Evolutionary conservation across 1,140 invertebrate species (phyloP).

Genomic region (Heliconius nattereri): DNA sequence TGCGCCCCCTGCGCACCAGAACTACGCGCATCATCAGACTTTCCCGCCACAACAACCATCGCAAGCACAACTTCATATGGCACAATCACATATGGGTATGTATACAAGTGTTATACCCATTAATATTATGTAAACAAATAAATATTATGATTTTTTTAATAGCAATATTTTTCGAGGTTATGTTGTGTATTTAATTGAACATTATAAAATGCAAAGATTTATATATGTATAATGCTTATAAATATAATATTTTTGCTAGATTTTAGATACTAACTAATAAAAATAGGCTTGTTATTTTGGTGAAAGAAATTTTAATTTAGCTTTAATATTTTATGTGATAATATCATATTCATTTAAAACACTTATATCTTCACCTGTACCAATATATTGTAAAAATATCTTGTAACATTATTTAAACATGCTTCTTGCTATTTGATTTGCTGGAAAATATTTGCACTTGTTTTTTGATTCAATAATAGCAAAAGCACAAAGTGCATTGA

Average conservation of each 20-base stretch:
- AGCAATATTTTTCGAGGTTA: not conserved
- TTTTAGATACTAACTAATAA: too few species aligned
- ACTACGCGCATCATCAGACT: slow-evolving; percentile 75
- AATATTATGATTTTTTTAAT: slow-evolving; percentile 18
- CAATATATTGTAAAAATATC: too few species aligned
- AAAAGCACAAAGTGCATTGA: too few species aligned
- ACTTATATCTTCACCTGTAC: too few species aligned
- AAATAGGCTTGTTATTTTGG: too few species aligned
- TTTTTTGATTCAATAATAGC: too few species aligned
- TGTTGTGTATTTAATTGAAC: not conserved
- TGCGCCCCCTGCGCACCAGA: slow-evolving; percentile 78
- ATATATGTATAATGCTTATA: not conserved
- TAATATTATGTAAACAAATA: slow-evolving; percentile 25
- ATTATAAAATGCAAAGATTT: not conserved
- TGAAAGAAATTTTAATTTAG: too few species aligned
- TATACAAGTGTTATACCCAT: slow-evolving; percentile 12
- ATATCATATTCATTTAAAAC: too few species aligned
- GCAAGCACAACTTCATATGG: slow-evolving; percentile 75
- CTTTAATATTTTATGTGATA: too few species aligned
- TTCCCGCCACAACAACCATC: slow-evolving; percentile 73
- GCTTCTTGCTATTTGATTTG: too few species aligned
- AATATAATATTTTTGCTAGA: not conserved
- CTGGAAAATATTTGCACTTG: too few species aligned
- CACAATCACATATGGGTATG: slow-evolving; percentile 76
- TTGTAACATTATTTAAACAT: too few species aligned